A percentile compares a stretch with the other conserved stretches of the same genome.
These are phyloP conservation scores for Myiotriccus ornatus DNA, from an alignment of 2,797 vertebrate genomes.

Conservation along the genomic window DNA sequence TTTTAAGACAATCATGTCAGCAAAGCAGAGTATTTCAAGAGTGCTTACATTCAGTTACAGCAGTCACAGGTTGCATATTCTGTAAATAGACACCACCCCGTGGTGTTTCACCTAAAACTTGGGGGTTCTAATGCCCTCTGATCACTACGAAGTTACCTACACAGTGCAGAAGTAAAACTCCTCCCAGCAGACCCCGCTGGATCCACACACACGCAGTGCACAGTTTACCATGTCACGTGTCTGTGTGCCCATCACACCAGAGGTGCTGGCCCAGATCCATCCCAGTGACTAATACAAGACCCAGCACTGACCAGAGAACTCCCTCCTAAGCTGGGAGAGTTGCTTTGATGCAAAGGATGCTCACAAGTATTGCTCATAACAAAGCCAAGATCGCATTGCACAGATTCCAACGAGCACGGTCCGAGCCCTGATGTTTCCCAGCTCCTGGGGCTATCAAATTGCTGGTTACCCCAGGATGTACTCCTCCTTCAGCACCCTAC, in stretches of 20 bases:
- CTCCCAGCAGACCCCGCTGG: not conserved
- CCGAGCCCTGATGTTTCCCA: not conserved
- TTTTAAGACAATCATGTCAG: conserved; percentile 55
- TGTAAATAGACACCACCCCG: not conserved
- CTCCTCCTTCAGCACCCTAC: not conserved
- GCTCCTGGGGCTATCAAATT: not conserved
- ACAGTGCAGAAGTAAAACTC: conserved; percentile 29
- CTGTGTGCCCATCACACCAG: not conserved
- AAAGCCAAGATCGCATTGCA: not conserved
- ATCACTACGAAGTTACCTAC: conserved; percentile 11
- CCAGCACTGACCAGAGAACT: not conserved
- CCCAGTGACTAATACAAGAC: not conserved
- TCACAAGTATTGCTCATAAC: not conserved
- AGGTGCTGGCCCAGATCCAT: not conserved
- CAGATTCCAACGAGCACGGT: not conserved
- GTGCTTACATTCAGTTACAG: conserved; percentile 58
- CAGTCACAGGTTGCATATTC: conserved; percentile 59
- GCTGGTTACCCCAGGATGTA: not conserved
- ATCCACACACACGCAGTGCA: accelerated
- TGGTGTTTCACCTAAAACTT: conserved; percentile 17
- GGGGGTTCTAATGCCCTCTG: conserved; percentile 52
- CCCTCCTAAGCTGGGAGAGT: not conserved
- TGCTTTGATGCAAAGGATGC: not conserved
- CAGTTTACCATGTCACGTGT: accelerated
- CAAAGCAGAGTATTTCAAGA: conserved; percentile 39